Evolutionary conservation across 2,888 invertebrate species (phyloP).

Genomic region (Trichogramma evanescens): DNA sequence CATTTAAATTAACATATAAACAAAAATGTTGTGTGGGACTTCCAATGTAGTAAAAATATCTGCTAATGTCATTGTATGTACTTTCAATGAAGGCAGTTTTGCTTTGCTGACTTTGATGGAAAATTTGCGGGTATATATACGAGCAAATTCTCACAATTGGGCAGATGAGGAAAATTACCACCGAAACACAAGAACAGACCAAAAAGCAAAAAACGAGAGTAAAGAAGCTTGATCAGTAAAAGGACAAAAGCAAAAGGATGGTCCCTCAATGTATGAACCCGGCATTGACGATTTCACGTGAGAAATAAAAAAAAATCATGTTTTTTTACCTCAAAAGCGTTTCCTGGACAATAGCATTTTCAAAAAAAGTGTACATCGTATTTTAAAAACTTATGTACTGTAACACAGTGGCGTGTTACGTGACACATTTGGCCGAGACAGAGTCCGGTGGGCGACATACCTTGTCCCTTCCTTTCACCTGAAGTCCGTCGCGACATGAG

Average conservation of each 20-base stretch:
- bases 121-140: slow-evolving; percentile 14
- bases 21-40: slow-evolving; percentile 19
- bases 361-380: no score
- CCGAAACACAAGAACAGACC: slow-evolving; percentile 17
- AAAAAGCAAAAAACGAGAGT: slow-evolving; percentile 4
- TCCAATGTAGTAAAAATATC: slow-evolving; percentile 20
- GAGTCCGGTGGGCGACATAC: no score
- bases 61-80: slow-evolving; percentile 21
- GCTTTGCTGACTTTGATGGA: slow-evolving; percentile 19
- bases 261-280: background rate
- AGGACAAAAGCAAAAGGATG: slow-evolving; percentile 25
- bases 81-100: slow-evolving; percentile 21
- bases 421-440: no score
- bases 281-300: no score
- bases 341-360: no score
- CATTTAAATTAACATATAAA: no score
- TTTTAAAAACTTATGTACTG: no score
- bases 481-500: no score
- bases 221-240: slow-evolving; percentile 19
- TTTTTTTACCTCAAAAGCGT: no score
- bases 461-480: no score
- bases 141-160: slow-evolving; percentile 14
- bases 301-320: no score
- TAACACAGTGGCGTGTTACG: no score
- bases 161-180: slow-evolving; percentile 6